Base-by-base conservation (phyloP, 2,797 vertebrate species). In the Crenuchus spilurus region DNA sequence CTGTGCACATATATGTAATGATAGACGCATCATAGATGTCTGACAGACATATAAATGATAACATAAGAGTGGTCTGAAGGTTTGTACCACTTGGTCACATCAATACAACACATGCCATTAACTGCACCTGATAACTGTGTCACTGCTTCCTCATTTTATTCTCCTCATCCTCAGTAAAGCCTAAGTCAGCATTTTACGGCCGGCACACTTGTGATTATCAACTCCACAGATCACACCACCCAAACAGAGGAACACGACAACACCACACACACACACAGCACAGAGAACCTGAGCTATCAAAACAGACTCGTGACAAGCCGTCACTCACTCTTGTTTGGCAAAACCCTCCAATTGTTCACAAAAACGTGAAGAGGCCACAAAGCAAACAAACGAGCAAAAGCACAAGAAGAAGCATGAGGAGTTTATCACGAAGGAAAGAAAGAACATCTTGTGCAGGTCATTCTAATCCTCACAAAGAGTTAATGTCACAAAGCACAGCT, bases 221-320 rank as follows among this genome's bases (percentile, higher is more conserved):
- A 35, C 46, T 18, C 35, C 5, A 6, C 24, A 16, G 14, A 22
- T 30, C 31, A 22, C 64, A 16, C 31, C 44, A 37, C 31, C 46
- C 30, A 33, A 55, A 39, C 30, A 5, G 14, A 60, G 63, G 72
- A 74, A 67, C 72, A 33, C 30, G 24, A 44, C 58, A 39, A 60
- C 30, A 64, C 65, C 63, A 20, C 3, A 33, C 9, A 64, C 48
- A 60, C 48, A 70, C 65, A 77, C 42, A n/a, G n/a, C n/a, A n/a
- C n/a, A n/a, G n/a, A n/a, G n/a, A n/a, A n/a, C 76, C 83, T 63
- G 81, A 85, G 75, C 88, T 91, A 90, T 67, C 87, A 91, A 92
- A 91, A 88, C 90, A 79, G 60, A 70, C 46, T 49, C 1, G 71
- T 77, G 83, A 84, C 85, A 82, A 80, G 83, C 79, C 83, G 88